Percentiles rank a stretch among this genome's conserved stretches.
These are phyloP conservation scores for Okamejei kenojei DNA, from an alignment of 2,797 vertebrate genomes.

Conservation along the genomic window DNA sequence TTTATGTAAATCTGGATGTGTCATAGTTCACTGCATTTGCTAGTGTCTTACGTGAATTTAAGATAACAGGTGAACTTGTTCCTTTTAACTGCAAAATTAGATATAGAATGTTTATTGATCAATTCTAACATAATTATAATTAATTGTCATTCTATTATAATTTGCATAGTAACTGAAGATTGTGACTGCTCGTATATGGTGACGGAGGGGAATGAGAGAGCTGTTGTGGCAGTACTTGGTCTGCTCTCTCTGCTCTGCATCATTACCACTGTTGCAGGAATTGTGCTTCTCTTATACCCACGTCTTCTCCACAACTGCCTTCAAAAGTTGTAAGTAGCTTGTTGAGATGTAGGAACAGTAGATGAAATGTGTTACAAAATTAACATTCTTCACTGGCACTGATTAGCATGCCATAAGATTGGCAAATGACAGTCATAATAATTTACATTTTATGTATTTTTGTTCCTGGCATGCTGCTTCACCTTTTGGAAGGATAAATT, in stretches of 20 bases:
- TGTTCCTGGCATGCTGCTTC: not conserved
- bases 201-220: slow-evolving; percentile 23
- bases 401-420: not conserved
- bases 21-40: not conserved
- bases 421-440: not conserved
- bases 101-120: not conserved
- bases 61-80: not conserved
- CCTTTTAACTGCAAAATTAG: not conserved
- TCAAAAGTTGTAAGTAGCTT: slow-evolving; percentile 35
- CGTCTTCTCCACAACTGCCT: not conserved
- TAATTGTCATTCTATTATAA: not conserved
- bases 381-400: not conserved
- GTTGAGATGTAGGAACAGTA: not conserved
- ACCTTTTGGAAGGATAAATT: not conserved
- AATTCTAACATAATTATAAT: not conserved
- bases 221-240: slow-evolving; percentile 32
- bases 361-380: not conserved
- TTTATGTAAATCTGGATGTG: not conserved
- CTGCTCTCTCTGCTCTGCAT: slow-evolving; percentile 23
- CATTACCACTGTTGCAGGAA: not conserved
- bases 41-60: not conserved
- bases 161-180: not conserved
- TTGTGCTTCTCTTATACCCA: slow-evolving; percentile 11
- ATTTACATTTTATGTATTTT: not conserved
- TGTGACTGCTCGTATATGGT: slow-evolving; percentile 24